Base-by-base conservation (phyloP, 2,888 invertebrate species). In the Dasypolia templi region DNA sequence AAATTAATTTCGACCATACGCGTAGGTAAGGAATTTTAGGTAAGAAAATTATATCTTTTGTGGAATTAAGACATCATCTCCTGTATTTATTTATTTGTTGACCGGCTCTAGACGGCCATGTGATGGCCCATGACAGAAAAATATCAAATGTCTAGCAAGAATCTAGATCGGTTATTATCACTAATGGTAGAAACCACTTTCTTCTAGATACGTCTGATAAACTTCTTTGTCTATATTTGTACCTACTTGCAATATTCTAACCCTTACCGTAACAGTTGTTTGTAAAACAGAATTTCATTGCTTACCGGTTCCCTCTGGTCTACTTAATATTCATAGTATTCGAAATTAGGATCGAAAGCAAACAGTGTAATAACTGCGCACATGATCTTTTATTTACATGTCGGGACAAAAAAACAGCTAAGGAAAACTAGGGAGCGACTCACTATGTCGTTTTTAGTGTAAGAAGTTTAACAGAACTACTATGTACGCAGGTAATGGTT, bases 361-460 rank as follows among this genome's bases (percentile, higher is more conserved):
- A 72, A 68, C 72, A 72, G 68, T 51, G 72, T 55, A 58, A 75
- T 82, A 83, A 71, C 76, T 79, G 55, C 32, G 62, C 59, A 70
- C 69, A 79, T 73, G 74, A 84, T 83, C 73, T 74, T 81, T 76
- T 83, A 83, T 79, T 81, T 81, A 81, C 79, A 86, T 66, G 53
- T 75, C 61, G 74, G 84, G 81, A 79, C 77, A 76, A 80, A 83
- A 74, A 69, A 84, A 84, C 85, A 77, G 84, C 85, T 85, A 74
- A 76, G 84, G 79, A 86, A 87, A 88, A 87, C 87, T 42, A 12
- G 51, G 44, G 53, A 75, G n/a, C 64, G 42, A 69, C 51, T 56
- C 51, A 61, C 53, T 66, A 44, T 55, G 32, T 68, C 66, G 32
- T 72, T 68, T 72, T 35, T 5, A 59, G 32, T n/a, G 49, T 51